Evolutionary conservation across 64 coral and sea anemone species (phyloP), one percentile per base, ranked within the genome.

Genomic region (Stylophora pistillata): DNA sequence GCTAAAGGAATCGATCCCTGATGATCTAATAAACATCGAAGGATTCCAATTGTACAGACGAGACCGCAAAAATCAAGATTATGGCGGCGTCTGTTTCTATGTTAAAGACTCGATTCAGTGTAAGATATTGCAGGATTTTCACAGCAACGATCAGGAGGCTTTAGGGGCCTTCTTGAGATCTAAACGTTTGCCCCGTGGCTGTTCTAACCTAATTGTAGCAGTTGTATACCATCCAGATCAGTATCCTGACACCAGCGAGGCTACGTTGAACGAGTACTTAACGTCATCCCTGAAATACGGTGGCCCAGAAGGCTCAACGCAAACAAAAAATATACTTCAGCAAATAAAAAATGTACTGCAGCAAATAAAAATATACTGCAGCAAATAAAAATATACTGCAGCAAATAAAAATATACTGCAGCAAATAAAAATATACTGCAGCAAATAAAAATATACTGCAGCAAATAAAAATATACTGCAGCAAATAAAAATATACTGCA

Each of bases 181-280:
- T 16, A 62, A 27, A 15, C 87, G 74, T 55, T 27, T 90, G 26
- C 77, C 77, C 1, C 88, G 88, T 23, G 66, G 64, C 3, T 90
- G 81, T 15, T 89, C 87, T 13, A 89, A 89, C 34, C 32, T 89
- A 1, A 79, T 89, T 18, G 87, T 78, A n/a, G n/a, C n/a, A n/a
- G 9, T 83, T 21, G 58, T 62, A 7, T 62, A 62, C 59, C 59
- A 62, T 20, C 59, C 68, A n/a, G n/a, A n/a, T n/a, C n/a, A n/a
- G n/a, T n/a, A n/a, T 71, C 23, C 68, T 71, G 30, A 74, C 55
- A 57, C 86, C 53, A 55, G 64, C 31, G 86, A 88, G 17, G 53
- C 30, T 31, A 15, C 71, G 15, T 63, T 88, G 86, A 88, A 53
- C 10, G 85, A 87, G 15, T 87, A 87, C 31, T 30, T 87, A 12